These are phyloP conservation scores for Calephelis virginiensis DNA, from an alignment of 1,140 invertebrate genomes.

Conservation along the genomic window DNA sequence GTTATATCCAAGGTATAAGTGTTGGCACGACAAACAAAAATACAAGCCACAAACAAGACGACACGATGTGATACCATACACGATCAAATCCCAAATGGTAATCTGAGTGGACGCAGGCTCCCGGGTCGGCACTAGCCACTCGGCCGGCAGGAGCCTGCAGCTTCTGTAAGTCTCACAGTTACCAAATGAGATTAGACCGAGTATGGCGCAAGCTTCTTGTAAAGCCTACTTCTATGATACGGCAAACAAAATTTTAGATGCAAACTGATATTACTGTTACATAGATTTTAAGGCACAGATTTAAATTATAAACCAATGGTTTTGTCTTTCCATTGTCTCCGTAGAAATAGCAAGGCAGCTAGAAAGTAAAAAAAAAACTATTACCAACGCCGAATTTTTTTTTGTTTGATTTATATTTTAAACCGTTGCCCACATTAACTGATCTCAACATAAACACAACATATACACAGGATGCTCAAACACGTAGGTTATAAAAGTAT, in stretches of 20 bases:
- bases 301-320: not conserved
- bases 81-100: slow-evolving; percentile 86
- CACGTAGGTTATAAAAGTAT: not conserved
- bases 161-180: slow-evolving; percentile 86
- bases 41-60: slow-evolving; percentile 56
- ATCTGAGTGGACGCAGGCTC: slow-evolving; percentile 71
- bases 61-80: slow-evolving; percentile 65
- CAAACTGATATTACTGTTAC: not conserved
- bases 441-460: not conserved
- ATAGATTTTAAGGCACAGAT: not conserved
- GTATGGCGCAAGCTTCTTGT: slow-evolving; percentile 57
- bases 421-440: not conserved
- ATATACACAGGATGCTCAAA: not conserved
- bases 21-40: slow-evolving; percentile 51
- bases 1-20: slow-evolving; percentile 2
- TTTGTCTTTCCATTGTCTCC: too few relatives aligned
- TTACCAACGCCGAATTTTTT: too few relatives aligned
- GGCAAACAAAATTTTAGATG: slow-evolving; percentile 1
- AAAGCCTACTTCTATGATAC: slow-evolving; percentile 18
- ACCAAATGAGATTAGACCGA: slow-evolving; percentile 93
- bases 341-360: too few relatives aligned
- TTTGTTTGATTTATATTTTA: not conserved
- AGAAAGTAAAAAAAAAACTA: not conserved
- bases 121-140: slow-evolving; percentile 65
- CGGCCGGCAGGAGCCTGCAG: slow-evolving; percentile 80